phyloP scores from a whole-genome alignment of 2,113 vertebrate species.

The Benitochromis conjunctus region DNA sequence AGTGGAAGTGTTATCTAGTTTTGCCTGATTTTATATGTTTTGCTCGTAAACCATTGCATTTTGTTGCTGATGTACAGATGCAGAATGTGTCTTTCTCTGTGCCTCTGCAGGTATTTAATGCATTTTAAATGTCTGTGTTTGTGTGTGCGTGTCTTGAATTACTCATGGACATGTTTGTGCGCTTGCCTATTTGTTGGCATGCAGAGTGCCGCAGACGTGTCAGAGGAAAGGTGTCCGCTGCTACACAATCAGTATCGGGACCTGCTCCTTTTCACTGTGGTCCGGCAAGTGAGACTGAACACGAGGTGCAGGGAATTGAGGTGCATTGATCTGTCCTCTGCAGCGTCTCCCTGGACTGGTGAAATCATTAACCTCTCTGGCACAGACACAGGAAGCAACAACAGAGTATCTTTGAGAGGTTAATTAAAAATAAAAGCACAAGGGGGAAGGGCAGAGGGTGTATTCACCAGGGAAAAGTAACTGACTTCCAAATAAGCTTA shows the following conservation, averaged over 20 bases:
- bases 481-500: constrained; percentile 73
- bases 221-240: constrained; percentile 1
- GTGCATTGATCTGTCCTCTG: constrained; percentile 77
- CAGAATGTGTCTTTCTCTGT: background rate
- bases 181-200: constrained; percentile 11
- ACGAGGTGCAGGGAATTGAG: constrained; percentile 69
- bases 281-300: constrained; percentile 65
- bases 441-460: constrained; percentile 44
- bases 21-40: background rate
- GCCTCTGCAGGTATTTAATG: background rate
- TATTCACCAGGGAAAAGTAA: constrained; percentile 65
- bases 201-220: constrained; percentile 3
- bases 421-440: constrained; percentile 80
- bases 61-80: background rate
- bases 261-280: constrained; percentile 61
- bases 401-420: constrained; percentile 78
- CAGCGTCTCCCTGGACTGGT: constrained; percentile 63
- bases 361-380: constrained; percentile 79
- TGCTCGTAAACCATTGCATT: background rate
- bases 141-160: background rate
- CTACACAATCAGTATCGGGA: constrained; percentile 43
- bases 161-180: background rate
- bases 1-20: background rate
- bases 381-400: constrained; percentile 74
- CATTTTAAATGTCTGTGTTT: background rate